A percentile compares a stretch with the other conserved stretches of the same genome.
Evolutionary conservation across 2,888 invertebrate species (phyloP).

Genomic region (Amiota minor): DNA sequence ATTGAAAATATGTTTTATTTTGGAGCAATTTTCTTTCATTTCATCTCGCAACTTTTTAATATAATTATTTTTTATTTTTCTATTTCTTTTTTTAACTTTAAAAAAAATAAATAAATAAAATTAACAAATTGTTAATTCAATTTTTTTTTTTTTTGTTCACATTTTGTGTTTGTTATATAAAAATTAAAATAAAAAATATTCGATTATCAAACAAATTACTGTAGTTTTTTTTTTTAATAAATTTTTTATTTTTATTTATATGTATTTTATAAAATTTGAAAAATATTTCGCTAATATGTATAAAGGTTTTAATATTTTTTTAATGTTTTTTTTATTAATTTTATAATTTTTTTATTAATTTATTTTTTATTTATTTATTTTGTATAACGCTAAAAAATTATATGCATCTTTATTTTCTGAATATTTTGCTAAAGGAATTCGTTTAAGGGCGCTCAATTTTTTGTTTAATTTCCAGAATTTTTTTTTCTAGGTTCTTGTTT

Average conservation of each 20-base stretch:
- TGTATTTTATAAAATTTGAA: slow-evolving; percentile 28
- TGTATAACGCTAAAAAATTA: slow-evolving; percentile 67
- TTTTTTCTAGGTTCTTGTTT: slow-evolving; percentile 30
- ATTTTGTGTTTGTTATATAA: slow-evolving; percentile 34
- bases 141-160: slow-evolving; percentile 44
- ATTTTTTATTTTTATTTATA: slow-evolving; percentile 45
- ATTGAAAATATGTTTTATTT: slow-evolving; percentile 40
- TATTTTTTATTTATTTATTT: slow-evolving; percentile 40
- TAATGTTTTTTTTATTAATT: slow-evolving; percentile 49
- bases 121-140: slow-evolving; percentile 48
- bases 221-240: slow-evolving; percentile 46
- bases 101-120: slow-evolving; percentile 52
- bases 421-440: slow-evolving; percentile 73
- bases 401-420: slow-evolving; percentile 58
- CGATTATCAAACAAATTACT: not conserved
- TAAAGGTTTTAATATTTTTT: slow-evolving; percentile 39
- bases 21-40: slow-evolving; percentile 46
- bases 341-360: slow-evolving; percentile 36
- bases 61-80: too few species aligned
- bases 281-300: slow-evolving; percentile 19
- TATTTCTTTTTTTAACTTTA: too few species aligned
- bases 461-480: slow-evolving; percentile 44
- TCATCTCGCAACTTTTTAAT: too few species aligned
- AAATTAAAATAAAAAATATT: too few species aligned
- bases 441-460: slow-evolving; percentile 65